Evolutionary conservation across 2,888 invertebrate species (phyloP).

Genomic region (Dasysyrphus albostriatus): DNA sequence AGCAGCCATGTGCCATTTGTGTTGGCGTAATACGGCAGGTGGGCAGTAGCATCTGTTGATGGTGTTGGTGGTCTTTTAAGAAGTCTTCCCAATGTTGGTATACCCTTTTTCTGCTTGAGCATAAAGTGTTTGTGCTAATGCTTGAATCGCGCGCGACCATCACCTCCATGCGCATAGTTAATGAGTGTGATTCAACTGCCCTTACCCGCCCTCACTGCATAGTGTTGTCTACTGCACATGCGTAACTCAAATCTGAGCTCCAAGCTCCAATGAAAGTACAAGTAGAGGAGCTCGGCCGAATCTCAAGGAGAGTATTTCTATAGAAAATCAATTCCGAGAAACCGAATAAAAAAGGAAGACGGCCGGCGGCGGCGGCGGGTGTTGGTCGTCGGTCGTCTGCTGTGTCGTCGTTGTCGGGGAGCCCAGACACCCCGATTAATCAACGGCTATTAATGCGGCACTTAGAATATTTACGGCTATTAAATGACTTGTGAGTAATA

Average conservation of each 20-base stretch:
- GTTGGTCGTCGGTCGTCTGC: slow-evolving; percentile 26
- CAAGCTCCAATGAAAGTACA: slow-evolving; percentile 67
- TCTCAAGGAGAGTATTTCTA: slow-evolving; percentile 66
- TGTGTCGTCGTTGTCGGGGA: slow-evolving; percentile 71
- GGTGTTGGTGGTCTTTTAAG: slow-evolving; percentile 40
- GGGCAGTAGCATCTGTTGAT: slow-evolving; percentile 62
- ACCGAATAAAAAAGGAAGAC: slow-evolving; percentile 55
- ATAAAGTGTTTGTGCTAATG: slow-evolving; percentile 69
- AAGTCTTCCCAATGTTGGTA: slow-evolving; percentile 67
- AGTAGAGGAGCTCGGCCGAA: slow-evolving; percentile 53
- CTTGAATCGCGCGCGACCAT: slow-evolving; percentile 65
- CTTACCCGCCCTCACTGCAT: not conserved
- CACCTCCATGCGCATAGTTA: slow-evolving; percentile 61
- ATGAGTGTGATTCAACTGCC: slow-evolving; percentile 47
- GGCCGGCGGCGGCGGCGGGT: too few relatives aligned
- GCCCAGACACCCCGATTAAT: slow-evolving; percentile 82
- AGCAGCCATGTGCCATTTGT: slow-evolving; percentile 53
- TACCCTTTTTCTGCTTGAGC: slow-evolving; percentile 31
- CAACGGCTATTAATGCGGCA: slow-evolving; percentile 83
- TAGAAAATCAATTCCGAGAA: slow-evolving; percentile 75
- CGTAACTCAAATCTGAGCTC: slow-evolving; percentile 28
- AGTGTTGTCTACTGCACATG: slow-evolving; percentile 19
- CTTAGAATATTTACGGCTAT: slow-evolving; percentile 82
- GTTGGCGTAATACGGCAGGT: slow-evolving; percentile 76
- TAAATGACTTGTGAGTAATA: slow-evolving; percentile 79